Evolutionary conservation across 2,113 vertebrate genomes (phyloP).

Genomic region (Gobius niger): DNA sequence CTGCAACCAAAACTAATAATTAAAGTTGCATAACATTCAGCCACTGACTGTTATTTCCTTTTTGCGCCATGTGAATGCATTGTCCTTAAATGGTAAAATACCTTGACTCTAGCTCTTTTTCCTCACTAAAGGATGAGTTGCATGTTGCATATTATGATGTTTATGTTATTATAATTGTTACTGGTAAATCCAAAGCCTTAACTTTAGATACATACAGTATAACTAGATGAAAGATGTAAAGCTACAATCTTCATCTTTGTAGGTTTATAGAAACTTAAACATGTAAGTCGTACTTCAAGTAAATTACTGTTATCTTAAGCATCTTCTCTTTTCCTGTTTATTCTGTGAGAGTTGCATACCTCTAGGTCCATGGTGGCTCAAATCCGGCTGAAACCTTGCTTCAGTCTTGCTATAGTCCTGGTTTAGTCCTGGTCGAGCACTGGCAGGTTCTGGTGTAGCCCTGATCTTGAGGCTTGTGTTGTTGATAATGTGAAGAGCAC

Average conservation of each 20-base stretch:
- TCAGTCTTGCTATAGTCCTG: neutral
- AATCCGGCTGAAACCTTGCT: neutral
- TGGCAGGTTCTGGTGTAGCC: no score
- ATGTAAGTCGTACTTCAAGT: no score
- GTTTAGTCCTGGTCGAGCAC: neutral
- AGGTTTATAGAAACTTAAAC: no score
- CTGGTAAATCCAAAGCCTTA: no score
- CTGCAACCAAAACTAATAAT: no score
- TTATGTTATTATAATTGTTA: neutral
- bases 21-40: no score
- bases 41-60: neutral
- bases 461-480: neutral
- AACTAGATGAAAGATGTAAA: no score
- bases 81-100: neutral
- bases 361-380: neutral
- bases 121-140: neutral
- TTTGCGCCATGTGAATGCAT: neutral
- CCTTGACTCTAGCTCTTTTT: neutral
- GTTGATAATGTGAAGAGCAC: neutral
- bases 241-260: no score
- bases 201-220: no score
- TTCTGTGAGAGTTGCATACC: neutral
- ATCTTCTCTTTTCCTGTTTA: neutral
- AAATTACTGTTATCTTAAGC: conserved; percentile 11
- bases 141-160: neutral